phyloP scores from a whole-genome alignment of 2,888 invertebrate genomes.

The Gisinianus flammeolus region DNA sequence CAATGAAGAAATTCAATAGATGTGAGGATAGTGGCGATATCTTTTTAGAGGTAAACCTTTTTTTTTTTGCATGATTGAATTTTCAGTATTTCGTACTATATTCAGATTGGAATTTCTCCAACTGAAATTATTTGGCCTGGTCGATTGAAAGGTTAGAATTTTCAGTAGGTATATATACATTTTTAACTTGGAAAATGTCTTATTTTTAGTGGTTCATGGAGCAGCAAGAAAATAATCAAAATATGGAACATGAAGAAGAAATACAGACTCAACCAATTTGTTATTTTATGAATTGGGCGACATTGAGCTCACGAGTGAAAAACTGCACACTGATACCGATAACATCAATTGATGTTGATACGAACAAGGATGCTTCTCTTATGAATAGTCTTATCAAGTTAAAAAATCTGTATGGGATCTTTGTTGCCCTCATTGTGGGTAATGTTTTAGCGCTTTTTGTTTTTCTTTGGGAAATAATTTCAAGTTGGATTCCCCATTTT shows the following conservation, averaged over 20 bases:
- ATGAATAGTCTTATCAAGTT: not conserved
- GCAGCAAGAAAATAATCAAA: slow-evolving; percentile 12
- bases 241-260: not conserved
- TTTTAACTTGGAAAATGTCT: not conserved
- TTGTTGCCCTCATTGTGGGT: not conserved
- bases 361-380: not conserved
- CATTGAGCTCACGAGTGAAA: not conserved
- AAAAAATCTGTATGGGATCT: not conserved
- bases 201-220: not conserved
- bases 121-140: too few relatives aligned
- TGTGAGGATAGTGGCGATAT: not conserved
- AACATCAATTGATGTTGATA: too few relatives aligned
- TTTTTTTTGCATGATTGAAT: not conserved
- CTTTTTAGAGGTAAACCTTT: not conserved
- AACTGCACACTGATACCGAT: not conserved
- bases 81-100: too few relatives aligned
- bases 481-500: too few relatives aligned
- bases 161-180: too few relatives aligned
- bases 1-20: not conserved
- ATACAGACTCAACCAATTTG: not conserved
- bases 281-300: not conserved
- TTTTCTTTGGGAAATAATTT: not conserved
- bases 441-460: not conserved
- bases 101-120: not conserved
- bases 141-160: too few relatives aligned